Conservation (phyloP, 2,113 vertebrate species). For the Chauna torquata region DNA sequence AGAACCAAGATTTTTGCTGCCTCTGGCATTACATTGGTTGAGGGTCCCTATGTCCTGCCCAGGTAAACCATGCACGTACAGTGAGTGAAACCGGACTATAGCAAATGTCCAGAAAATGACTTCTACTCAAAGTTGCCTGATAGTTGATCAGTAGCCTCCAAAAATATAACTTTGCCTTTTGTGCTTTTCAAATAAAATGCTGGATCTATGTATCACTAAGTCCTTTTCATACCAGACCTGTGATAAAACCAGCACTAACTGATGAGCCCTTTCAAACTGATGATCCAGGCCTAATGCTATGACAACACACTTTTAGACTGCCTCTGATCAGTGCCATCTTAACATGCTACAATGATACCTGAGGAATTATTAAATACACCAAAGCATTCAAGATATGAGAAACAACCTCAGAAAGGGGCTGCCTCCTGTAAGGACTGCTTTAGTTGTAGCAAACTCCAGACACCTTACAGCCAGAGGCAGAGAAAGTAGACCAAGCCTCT, state of each 20-base stretch:
- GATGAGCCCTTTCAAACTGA: not conserved
- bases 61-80: accelerated
- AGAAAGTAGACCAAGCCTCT: not conserved
- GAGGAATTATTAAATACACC: not conserved
- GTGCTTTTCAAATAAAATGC: not conserved
- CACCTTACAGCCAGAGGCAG: not conserved
- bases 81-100: not conserved
- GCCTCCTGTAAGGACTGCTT: not conserved
- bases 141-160: not conserved
- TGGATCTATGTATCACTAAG: not conserved
- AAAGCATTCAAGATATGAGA: not conserved
- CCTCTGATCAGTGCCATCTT: not conserved
- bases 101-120: not conserved
- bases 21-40: not conserved
- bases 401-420: not conserved
- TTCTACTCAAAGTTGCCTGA: not conserved
- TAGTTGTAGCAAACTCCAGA: not conserved
- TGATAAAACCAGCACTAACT: not conserved
- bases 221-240: not conserved
- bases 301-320: not conserved
- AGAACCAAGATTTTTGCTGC: not conserved
- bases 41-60: not conserved
- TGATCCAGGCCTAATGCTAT: accelerated
- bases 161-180: not conserved
- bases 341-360: not conserved